These are phyloP conservation scores for Cyclophora albipunctata DNA, from an alignment of 2,888 invertebrate species.

Conservation along the genomic window DNA sequence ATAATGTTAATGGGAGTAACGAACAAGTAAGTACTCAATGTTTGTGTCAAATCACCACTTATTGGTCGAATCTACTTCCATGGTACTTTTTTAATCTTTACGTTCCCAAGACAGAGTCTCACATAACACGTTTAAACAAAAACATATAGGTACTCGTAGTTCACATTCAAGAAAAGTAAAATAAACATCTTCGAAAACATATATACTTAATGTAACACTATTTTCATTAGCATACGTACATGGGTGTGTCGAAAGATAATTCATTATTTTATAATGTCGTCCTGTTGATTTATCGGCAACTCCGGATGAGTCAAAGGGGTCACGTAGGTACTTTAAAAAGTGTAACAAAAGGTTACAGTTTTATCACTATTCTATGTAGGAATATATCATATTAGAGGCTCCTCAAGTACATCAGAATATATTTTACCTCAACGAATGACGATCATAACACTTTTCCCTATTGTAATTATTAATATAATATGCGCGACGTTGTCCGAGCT, in stretches of 20 bases:
- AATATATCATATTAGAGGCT: too few species aligned
- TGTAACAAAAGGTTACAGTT: too few species aligned
- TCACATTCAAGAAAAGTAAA: too few species aligned
- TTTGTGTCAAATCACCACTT: neutral
- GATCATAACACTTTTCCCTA: constrained; percentile 1
- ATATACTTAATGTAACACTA: too few species aligned
- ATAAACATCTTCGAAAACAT: too few species aligned
- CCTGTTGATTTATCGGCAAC: neutral
- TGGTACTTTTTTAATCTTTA: neutral
- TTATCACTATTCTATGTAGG: too few species aligned
- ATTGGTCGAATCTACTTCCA: neutral
- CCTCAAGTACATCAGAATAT: neutral
- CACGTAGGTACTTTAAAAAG: neutral
- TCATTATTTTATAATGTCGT: too few species aligned
- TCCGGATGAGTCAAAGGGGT: constrained; percentile 7
- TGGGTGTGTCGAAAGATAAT: too few species aligned
- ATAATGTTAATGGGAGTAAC: constrained; percentile 21
- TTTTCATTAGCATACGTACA: too few species aligned
- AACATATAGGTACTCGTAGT: too few species aligned
- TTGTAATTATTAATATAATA: constrained; percentile 4
- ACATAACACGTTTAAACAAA: too few species aligned
- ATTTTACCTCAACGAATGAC: neutral
- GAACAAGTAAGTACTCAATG: constrained; percentile 48
- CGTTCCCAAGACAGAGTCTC: neutral
- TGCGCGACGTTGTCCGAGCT: too few species aligned